Base-by-base conservation (phyloP, 2,888 invertebrate genomes). In the Acanthococcus lagerstroemiae region DNA sequence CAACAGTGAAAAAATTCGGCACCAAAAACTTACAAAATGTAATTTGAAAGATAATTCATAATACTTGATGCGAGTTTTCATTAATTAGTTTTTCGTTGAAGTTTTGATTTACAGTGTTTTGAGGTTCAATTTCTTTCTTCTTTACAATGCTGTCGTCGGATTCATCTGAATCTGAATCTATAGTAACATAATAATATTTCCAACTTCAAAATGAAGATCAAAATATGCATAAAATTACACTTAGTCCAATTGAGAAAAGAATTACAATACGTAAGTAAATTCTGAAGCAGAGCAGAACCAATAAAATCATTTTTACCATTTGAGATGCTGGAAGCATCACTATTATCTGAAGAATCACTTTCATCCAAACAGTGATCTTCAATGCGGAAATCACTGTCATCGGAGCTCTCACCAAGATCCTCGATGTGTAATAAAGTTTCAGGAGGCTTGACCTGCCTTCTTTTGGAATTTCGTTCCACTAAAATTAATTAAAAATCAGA, bases 321-420 rank as follows among this genome's bases (percentile, higher is more conserved):
- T n/a, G n/a, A n/a, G n/a, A n/a, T n/a, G n/a, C n/a, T n/a, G n/a
- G n/a, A n/a, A n/a, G n/a, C 67, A 15, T 45, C 50, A 50, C 67
- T 67, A 44, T 65, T 68, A 2, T 19, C 63, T 7, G 63, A 63
- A 17, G 37, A 63, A 45, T 69, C 70, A 55, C 68, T 69, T 57
- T 68, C 71, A 50, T 68, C 69, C 27, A 70, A 65, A 63, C 55
- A 48, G 73, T 89, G 89, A 75, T 90, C 90, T 75, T 90, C 90
- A 67, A 91, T 90, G 65, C 93, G 84, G 77, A 94, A 95, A 78
- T 95, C 95, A 68, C 93, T 94, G 77, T 95, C 95, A 75, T 95
- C 93, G 0, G 92, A 92, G 75, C 93, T 93, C 76, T 91, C 91
- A 44, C 88, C 93, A 68, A 90, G 80, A 78, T 91, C 91, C 72